Evolutionary conservation across 2,113 vertebrate genomes (phyloP), one percentile per base, ranked within the genome.

Genomic region (Corvus moneduloides): DNA sequence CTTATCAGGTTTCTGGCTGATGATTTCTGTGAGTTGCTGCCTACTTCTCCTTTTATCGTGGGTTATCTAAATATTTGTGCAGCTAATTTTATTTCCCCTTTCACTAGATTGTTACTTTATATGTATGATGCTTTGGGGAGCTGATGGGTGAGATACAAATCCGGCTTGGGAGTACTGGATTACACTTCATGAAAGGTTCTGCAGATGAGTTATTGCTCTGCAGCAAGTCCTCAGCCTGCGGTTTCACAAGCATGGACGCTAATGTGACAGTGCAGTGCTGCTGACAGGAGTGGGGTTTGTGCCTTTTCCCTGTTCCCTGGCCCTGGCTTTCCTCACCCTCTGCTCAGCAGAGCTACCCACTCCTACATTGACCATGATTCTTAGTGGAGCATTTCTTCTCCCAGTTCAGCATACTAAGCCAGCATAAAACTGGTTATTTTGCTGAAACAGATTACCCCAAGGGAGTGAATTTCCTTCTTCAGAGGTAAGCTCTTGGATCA

Each of bases 31-130:
- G 35, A 89, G 46, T 48, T 83, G 74, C 66, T 91, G 66, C 44
- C 41, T 84, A 32, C 35, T 89, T 89, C 27, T 87, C 13, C 14
- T 64, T 72, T 91, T 82, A 35, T 39, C 2, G 0, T 56, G 44
- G 22, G 58, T 88, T 87, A 76, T 91, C 43, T 84, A 81, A 94
- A 82, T 85, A 91, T 90, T 93, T 87, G 23, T n/a, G 44, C 3
- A 18, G 71, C 66, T 93, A 76, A 79, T 87, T 96, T 93, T 79
- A 68, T 69, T 85, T 90, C 46, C 54, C n/a, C 78, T 95, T 89
- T 93, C 82, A 82, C 32, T 82, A 46, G 82, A 24, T 82, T 39
- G 49, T 91, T 73, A 68, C 54, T 75, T 81, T 58, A 41, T 87
- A 75, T 39, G 33, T 87, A 21, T 7, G 85, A 46, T 76, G 67